Evolutionary conservation across 2,113 vertebrate genomes (phyloP), one percentile per base, ranked within the genome.

Genomic region (Plestiodon gilberti): DNA sequence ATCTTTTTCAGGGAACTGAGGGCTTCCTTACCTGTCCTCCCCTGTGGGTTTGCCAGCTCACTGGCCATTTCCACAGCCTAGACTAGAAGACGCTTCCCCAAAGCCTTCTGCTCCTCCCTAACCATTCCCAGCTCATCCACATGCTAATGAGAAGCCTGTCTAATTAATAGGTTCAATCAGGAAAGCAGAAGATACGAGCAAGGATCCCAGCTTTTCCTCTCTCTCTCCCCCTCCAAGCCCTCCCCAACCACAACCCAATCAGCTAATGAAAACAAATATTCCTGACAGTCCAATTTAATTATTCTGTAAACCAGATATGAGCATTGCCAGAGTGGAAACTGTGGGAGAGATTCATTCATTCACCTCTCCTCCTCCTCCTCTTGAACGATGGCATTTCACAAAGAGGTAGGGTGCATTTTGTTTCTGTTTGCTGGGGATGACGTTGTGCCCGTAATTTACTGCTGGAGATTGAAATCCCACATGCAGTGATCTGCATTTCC

Each of bases 241-340:
- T 23, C 10, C 1, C 80, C 75, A 59, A 69, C 25, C 15, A 23
- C 83, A 25, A 3, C 10, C 33, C 2, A 4, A 64, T 28, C 67
- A 20, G n/a, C 81, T 88, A 89, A 91, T 93, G 89, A 84, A 90
- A 91, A 93, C 83, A 88, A 90, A 88, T 87, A 76, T 81, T 79
- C 87, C 20, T 82, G 91, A 87, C 87, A 84, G 84, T 64, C 81
- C 85, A 90, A 90, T 92, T 90, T 90, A 92, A 92, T 92, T 92
- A 92, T 89, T 86, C 83, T 80, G 33, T 86, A 57, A 84, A 67
- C 89, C 87, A 88, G 85, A 88, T 76, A 87, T 73, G 87, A 86
- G 84, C 80, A 71, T 82, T 87, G 89, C 90, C 91, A 87, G 76
- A 70, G 71, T 86, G 83, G 61, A 67, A 82, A 69, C 52, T 35